Evolutionary conservation across 2,113 vertebrate genomes (phyloP), one percentile per base, ranked within the genome.

Genomic region (Ptychochromis oligacanthus): DNA sequence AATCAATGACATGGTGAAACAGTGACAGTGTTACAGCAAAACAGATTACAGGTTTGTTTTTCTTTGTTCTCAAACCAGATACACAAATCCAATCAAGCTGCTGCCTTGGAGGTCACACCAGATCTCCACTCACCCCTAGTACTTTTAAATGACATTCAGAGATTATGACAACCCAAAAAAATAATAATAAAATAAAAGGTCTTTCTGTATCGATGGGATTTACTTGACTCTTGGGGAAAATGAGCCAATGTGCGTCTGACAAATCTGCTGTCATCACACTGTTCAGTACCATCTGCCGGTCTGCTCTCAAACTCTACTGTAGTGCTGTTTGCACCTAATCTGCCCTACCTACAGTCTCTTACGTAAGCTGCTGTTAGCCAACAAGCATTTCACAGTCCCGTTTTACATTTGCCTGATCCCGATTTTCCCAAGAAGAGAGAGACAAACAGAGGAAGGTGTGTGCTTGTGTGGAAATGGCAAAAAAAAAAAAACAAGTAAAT

Each of bases 291-390:
- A 90, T 92, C 85, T 91, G 91, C 77, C 38, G 13, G 26, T 78
- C 85, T 82, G 76, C 83, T 54, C 49, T 88, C 82, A 77, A 84
- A 87, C 81, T 74, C 52, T 70, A 74, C 83, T 77, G 84, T 67
- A 34, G 81, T 13, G 61, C 75, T 34, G 24, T 58, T 85, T n/a
- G 31, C 79, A 85, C 86, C 75, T 88, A 81, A 90, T 88, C 81
- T 89, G 83, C 85, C 88, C 88, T 89, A 86, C 87, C 90, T 92
- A 86, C 76, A 54, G 74, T 81, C 74, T 81, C 86, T 93, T 92
- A 92, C 77, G 56, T 93, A 93, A 95, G 75, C 57, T 11, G 38
- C 82, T 60, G 70, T 85, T 60, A 40, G 81, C 90, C 89, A 84
- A 58, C 86, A 72, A 82, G 52, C 87, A 28, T 87, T 85, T 87